A percentile compares a stretch with the other conserved stretches of the same genome.
phyloP scores from a whole-genome alignment of 2,888 invertebrate genomes.

The Noctua janthina region DNA sequence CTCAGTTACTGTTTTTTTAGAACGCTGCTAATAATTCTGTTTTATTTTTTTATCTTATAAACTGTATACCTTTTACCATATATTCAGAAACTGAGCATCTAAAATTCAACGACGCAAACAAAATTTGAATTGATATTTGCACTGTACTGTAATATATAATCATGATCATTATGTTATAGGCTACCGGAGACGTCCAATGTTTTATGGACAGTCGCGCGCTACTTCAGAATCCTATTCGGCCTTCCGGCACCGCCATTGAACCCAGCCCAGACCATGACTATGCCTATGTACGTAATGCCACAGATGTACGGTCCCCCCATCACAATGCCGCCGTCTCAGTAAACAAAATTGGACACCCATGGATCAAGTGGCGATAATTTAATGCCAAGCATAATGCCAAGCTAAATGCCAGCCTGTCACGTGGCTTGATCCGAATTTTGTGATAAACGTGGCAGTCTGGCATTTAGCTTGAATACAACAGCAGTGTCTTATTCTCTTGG shows the following conservation, averaged over 20 bases:
- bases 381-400: slow-evolving; percentile 71
- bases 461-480: slow-evolving; percentile 84
- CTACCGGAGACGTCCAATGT: slow-evolving; percentile 90
- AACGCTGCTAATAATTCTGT: not conserved
- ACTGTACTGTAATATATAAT: slow-evolving; percentile 59
- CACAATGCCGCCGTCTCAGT: slow-evolving; percentile 74
- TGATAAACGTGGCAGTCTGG: slow-evolving; percentile 85
- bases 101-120: not conserved
- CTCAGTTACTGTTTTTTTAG: slow-evolving; percentile 37
- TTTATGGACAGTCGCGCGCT: slow-evolving; percentile 89
- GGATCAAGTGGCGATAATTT: slow-evolving; percentile 85
- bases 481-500: slow-evolving; percentile 84
- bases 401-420: slow-evolving; percentile 90
- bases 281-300: slow-evolving; percentile 88
- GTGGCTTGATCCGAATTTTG: slow-evolving; percentile 82
- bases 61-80: not conserved
- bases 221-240: slow-evolving; percentile 88
- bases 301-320: slow-evolving; percentile 82
- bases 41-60: not conserved
- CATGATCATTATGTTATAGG: slow-evolving; percentile 81
- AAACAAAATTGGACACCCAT: slow-evolving; percentile 85
- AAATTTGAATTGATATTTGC: slow-evolving; percentile 71
- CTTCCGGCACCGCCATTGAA: slow-evolving; percentile 85
- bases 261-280: slow-evolving; percentile 82
- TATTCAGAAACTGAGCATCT: slow-evolving; percentile 42